These are phyloP conservation scores for Andinoacara biseriatus DNA, from an alignment of 2,113 vertebrate species.

Conservation along the genomic window DNA sequence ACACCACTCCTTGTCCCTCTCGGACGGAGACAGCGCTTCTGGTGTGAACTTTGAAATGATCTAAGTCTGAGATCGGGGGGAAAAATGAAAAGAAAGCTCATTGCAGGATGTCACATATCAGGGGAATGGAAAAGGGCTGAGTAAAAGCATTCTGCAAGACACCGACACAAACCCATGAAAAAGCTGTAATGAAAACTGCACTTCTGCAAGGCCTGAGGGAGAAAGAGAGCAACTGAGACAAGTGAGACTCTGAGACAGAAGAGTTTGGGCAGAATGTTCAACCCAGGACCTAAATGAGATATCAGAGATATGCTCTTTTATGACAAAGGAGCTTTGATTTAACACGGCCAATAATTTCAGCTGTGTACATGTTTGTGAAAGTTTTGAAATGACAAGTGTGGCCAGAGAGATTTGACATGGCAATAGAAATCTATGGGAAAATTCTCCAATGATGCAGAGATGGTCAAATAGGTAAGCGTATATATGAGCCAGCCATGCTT, in stretches of 20 bases:
- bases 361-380: not conserved
- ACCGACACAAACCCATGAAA: conserved; percentile 38
- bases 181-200: conserved; percentile 47
- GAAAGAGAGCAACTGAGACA: not conserved
- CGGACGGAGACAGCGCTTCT: conserved; percentile 91
- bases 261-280: not conserved
- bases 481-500: not conserved
- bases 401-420: not conserved
- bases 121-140: conserved; percentile 35
- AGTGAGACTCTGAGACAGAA: not conserved
- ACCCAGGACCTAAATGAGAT: not conserved
- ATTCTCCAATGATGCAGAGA: not conserved
- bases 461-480: not conserved
- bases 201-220: conserved; percentile 7
- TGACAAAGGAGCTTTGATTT: not conserved
- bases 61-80: conserved; percentile 80
- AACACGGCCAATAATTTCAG: not conserved
- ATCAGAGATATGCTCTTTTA: not conserved
- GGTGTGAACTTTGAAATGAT: conserved; percentile 87
- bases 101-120: conserved; percentile 40
- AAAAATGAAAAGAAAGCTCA: conserved; percentile 33
- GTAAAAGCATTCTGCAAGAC: conserved; percentile 48
- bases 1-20: conserved; percentile 93
- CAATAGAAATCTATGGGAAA: not conserved
- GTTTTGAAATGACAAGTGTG: not conserved